These are phyloP conservation scores for Pyrgilauda ruficollis DNA, from an alignment of 2,113 vertebrate species.

Conservation along the genomic window DNA sequence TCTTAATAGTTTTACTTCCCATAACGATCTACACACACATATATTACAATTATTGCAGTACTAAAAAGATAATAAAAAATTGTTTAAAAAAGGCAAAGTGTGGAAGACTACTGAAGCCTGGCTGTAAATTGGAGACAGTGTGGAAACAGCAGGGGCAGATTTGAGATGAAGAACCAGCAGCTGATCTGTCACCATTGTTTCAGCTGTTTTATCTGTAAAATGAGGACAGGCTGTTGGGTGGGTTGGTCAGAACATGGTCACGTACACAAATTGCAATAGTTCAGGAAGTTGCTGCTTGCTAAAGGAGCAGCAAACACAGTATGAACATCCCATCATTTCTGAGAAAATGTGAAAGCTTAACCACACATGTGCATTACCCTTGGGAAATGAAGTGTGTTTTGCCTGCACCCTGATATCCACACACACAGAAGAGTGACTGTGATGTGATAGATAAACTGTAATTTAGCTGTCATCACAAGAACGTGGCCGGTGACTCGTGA, in stretches of 20 bases:
- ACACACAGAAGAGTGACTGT: neutral
- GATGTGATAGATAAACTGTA: neutral
- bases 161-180: neutral
- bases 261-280: rapidly evolving
- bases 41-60: neutral
- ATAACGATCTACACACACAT: neutral
- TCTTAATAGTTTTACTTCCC: neutral
- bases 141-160: neutral
- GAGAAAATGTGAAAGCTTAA: neutral
- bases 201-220: neutral
- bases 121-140: neutral
- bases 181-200: neutral
- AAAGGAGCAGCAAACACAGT: neutral
- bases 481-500: neutral
- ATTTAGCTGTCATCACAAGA: neutral
- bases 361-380: neutral
- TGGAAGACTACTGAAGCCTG: neutral
- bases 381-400: neutral
- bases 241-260: neutral
- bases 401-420: neutral
- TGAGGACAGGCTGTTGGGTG: neutral
- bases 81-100: neutral
- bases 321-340: neutral
- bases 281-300: neutral
- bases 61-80: neutral